phyloP scores from a whole-genome alignment of 2,113 vertebrate species.

The Austrofundulus limnaeus region DNA sequence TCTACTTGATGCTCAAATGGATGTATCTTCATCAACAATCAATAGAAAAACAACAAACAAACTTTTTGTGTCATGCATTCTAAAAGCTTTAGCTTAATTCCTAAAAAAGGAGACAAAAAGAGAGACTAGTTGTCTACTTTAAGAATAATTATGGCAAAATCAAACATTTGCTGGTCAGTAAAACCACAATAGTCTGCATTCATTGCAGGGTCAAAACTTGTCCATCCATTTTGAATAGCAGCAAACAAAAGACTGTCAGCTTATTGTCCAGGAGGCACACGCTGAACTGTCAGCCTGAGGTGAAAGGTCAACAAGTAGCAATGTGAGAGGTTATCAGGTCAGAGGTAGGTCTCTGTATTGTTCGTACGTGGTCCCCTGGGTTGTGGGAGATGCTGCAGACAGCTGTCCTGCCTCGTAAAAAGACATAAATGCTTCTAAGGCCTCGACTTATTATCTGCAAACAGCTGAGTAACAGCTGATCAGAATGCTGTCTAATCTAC shows the following conservation, averaged over 20 bases:
- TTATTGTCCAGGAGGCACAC: constrained; percentile 26
- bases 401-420: constrained; percentile 64
- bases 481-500: constrained; percentile 2
- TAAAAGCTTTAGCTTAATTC: too few species aligned
- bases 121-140: too few species aligned
- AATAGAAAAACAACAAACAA: too few species aligned
- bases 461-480: constrained; percentile 12
- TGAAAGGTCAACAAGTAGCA: constrained; percentile 63
- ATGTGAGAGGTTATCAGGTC: constrained; percentile 55
- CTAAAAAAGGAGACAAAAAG: neutral
- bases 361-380: constrained; percentile 61
- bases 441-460: constrained; percentile 17
- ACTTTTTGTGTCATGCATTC: too few species aligned
- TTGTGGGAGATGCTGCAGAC: constrained; percentile 50
- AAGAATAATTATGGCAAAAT: too few species aligned
- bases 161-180: neutral
- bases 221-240: neutral
- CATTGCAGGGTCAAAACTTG: neutral
- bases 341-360: constrained; percentile 54
- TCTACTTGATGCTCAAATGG: neutral
- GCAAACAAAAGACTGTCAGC: neutral
- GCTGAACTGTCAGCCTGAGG: constrained; percentile 36
- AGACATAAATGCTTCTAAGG: constrained; percentile 47
- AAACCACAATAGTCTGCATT: neutral
- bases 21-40: too few species aligned